phyloP scores from a whole-genome alignment of 2,113 vertebrate genomes.

The Eonycteris spelaea region DNA sequence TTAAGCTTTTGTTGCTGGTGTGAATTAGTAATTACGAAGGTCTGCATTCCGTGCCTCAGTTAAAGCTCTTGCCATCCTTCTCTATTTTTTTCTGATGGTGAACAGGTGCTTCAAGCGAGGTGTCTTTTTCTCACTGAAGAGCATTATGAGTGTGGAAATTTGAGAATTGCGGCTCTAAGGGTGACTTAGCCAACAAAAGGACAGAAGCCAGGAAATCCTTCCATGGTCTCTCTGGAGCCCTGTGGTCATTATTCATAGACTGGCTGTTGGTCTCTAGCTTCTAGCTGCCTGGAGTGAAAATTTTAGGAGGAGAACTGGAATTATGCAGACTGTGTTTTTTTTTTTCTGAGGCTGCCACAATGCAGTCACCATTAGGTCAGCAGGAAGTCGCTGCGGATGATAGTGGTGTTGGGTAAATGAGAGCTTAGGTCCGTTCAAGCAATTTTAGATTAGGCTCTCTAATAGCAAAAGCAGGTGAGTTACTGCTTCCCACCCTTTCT shows the following conservation, averaged over 20 bases:
- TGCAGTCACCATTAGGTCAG: constrained; percentile 34
- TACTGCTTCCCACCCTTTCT: not conserved
- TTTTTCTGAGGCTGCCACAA: not conserved
- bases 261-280: constrained; percentile 29
- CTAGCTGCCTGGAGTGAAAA: constrained; percentile 64
- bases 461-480: not conserved
- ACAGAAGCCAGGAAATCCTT: not conserved
- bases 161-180: not conserved
- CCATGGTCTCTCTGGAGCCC: not conserved
- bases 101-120: not conserved
- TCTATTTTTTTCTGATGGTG: not conserved
- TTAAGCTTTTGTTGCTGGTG: constrained; percentile 7
- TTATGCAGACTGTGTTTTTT: constrained; percentile 43
- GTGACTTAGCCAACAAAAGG: not conserved
- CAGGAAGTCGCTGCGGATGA: constrained; percentile 41
- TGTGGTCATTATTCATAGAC: not conserved
- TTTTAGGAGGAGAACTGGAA: constrained; percentile 59
- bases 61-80: not conserved
- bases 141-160: not conserved
- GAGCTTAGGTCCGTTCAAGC: not conserved
- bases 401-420: constrained; percentile 26
- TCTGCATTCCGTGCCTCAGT: not conserved
- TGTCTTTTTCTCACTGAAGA: not conserved
- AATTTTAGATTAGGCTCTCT: not conserved
- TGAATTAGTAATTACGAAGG: not conserved